These are phyloP conservation scores for Enteromius argenteus DNA, from an alignment of 2,797 vertebrate genomes.

Conservation along the genomic window DNA sequence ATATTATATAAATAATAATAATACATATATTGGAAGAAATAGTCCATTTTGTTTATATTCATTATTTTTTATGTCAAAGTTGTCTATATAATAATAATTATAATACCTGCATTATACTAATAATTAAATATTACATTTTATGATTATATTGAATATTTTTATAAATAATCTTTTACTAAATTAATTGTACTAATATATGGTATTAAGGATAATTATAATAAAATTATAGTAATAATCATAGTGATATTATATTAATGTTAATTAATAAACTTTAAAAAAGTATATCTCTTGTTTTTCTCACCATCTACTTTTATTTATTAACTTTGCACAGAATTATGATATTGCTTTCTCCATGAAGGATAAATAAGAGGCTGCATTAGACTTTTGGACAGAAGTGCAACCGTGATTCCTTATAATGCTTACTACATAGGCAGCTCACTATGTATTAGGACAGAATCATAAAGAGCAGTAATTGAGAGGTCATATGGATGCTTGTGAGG, in stretches of 20 bases:
- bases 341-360: not conserved
- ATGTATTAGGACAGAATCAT: not conserved
- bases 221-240: not conserved
- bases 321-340: not conserved
- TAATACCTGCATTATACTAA: not conserved
- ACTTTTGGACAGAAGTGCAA: not conserved
- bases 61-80: not conserved
- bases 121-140: not conserved
- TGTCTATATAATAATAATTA: not conserved
- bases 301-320: not conserved
- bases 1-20: not conserved
- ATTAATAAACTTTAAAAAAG: not conserved
- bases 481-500: not conserved
- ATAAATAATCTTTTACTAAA: not conserved
- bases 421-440: not conserved
- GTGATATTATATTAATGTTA: not conserved
- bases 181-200: not conserved
- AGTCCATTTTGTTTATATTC: not conserved
- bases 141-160: not conserved
- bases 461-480: not conserved
- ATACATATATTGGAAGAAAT: not conserved
- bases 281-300: not conserved
- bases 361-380: not conserved
- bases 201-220: no score
- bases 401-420: not conserved